Evolutionary conservation across 2,797 vertebrate species (phyloP), one percentile per base, ranked within the genome.

Genomic region (Pipistrellus kuhlii): DNA sequence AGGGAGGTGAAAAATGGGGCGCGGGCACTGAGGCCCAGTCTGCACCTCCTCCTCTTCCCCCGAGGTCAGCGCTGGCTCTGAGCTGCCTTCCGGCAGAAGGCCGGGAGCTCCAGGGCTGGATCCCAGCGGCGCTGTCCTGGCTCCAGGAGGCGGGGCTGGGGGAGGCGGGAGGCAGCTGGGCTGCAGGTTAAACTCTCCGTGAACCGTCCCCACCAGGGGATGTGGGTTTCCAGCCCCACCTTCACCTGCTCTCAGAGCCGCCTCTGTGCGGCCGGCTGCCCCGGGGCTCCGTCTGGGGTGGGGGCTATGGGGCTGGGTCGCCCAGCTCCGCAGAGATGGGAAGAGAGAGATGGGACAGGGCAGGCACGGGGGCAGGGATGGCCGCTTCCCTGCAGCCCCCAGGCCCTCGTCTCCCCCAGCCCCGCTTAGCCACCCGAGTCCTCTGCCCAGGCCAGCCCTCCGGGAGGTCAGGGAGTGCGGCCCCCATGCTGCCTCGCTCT

Each of bases 101-200:
- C 68, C 68, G 9, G 2, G 25, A 0, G 8, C 41, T 64, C 17
- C 11, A 13, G 32, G 3, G 0, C 69, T 7, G 0, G 38, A 21
- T 21, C 57, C 8, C 44, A 4, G 38, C 38, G 11, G 44, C 44
- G 1, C 27, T 41, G 27, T 68, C 48, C 72, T 23, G 35, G 64
- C 44, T 88, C 48, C 38, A 13, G n/a, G 55, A 57, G 15, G 10
- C 0, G 12, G 41, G 48, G 38, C 57, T 38, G 3, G 57, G 38
- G 8, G n/a, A 25, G 55, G 44, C 41, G 23, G 53, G 18, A 57
- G 38, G 38, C 38, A 41, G 38, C 38, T 41, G 38, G 38, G 38
- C 38, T 41, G 38, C 38, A 41, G 38, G 38, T 41, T 41, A 41
- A 41, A 41, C 6, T 41, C 38, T 27, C 27, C 41, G 3, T 41